phyloP scores from a whole-genome alignment of 2,888 invertebrate genomes.

The Drosophila kambysellisi region DNA sequence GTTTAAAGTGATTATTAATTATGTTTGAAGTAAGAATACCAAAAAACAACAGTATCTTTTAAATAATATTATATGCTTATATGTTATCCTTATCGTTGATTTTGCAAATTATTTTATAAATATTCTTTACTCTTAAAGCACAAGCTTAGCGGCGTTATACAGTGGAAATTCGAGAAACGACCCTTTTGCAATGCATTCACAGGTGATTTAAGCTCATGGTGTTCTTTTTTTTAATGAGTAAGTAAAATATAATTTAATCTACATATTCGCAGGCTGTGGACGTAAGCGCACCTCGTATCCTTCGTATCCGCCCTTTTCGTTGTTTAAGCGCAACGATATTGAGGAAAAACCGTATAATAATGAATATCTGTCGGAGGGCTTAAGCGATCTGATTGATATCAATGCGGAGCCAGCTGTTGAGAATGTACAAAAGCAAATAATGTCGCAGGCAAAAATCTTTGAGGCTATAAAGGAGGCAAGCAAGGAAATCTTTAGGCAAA shows the following conservation, averaged over 20 bases:
- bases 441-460: constrained; percentile 90
- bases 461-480: constrained; percentile 93
- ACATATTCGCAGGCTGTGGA: constrained; percentile 89
- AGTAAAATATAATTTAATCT: neutral
- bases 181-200: constrained; percentile 96
- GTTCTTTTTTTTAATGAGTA: neutral
- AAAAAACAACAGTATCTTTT: too few species aligned
- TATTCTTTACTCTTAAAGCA: constrained; percentile 60
- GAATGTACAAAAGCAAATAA: constrained; percentile 91
- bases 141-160: constrained; percentile 81
- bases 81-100: neutral
- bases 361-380: constrained; percentile 87
- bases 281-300: constrained; percentile 87
- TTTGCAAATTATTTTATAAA: neutral
- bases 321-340: constrained; percentile 82
- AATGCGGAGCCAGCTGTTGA: constrained; percentile 90
- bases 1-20: neutral
- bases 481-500: constrained; percentile 88
- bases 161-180: constrained; percentile 88
- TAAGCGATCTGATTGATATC: constrained; percentile 89
- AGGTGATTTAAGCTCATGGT: constrained; percentile 86
- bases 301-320: constrained; percentile 78
- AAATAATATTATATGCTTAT: too few species aligned
- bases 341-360: constrained; percentile 85
- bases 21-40: neutral